phyloP scores from a whole-genome alignment of 2,888 invertebrate species.

The Troides aeacus region DNA sequence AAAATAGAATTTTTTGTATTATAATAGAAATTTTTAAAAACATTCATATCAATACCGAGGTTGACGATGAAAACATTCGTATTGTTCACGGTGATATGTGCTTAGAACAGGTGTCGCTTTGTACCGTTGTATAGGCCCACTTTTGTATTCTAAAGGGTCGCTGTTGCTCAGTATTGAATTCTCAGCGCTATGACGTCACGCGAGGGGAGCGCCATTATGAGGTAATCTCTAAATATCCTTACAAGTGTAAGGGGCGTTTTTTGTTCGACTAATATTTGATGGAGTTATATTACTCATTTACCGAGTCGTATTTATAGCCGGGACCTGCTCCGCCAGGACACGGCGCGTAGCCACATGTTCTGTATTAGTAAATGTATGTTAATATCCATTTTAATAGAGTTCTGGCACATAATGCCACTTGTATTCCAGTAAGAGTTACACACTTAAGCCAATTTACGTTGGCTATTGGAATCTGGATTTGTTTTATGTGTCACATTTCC shows the following conservation, averaged over 20 bases:
- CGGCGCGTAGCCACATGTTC: slow-evolving; percentile 14
- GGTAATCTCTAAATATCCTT: slow-evolving; percentile 55
- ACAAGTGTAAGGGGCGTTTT: slow-evolving; percentile 42
- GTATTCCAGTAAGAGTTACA: slow-evolving; percentile 5
- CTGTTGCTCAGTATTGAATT: slow-evolving; percentile 47
- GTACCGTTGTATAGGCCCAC: slow-evolving; percentile 46
- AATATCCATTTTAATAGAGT: slow-evolving; percentile 24
- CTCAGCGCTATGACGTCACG: slow-evolving; percentile 54
- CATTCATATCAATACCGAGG: slow-evolving; percentile 5
- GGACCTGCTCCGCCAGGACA: background rate
- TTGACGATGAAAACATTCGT: slow-evolving; percentile 19
- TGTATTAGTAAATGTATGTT: slow-evolving; percentile 17
- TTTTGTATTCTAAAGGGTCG: slow-evolving; percentile 50
- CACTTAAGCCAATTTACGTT: slow-evolving; percentile 13
- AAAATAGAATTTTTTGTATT: background rate
- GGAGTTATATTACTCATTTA: slow-evolving; percentile 22
- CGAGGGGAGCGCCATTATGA: slow-evolving; percentile 52
- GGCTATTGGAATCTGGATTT: slow-evolving; percentile 5
- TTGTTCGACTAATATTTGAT: slow-evolving; percentile 22
- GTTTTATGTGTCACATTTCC: slow-evolving; percentile 19
- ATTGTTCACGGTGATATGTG: slow-evolving; percentile 14
- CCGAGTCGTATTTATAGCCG: slow-evolving; percentile 9
- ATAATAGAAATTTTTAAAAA: background rate
- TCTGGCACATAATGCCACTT: slow-evolving; percentile 1
- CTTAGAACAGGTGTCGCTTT: slow-evolving; percentile 36